These are phyloP conservation scores for Chloroclysta siterata DNA, from an alignment of 2,888 invertebrate genomes.

Conservation along the genomic window DNA sequence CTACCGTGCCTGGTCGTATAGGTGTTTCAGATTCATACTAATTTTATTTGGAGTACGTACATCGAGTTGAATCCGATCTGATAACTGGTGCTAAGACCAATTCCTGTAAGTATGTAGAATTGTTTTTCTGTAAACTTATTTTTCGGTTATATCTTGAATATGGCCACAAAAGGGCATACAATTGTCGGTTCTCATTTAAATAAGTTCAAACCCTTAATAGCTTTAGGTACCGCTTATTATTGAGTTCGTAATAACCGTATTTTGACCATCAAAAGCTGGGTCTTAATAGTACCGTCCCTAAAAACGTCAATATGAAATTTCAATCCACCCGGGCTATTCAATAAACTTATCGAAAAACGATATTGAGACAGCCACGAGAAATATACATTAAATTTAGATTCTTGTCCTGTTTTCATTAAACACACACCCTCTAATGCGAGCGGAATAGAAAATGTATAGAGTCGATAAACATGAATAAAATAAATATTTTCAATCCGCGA, in stretches of 20 bases:
- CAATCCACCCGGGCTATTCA: conserved; percentile 49
- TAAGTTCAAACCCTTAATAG: background rate
- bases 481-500: background rate
- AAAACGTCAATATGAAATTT: conserved; percentile 52
- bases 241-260: background rate
- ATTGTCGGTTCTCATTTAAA: no score
- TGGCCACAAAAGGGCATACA: no score
- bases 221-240: background rate
- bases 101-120: background rate
- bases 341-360: conserved; percentile 63
- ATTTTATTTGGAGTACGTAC: background rate
- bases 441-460: conserved; percentile 52
- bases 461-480: no score
- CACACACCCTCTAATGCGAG: conserved; percentile 57
- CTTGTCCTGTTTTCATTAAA: conserved; percentile 69
- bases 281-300: conserved; percentile 40
- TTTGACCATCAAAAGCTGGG: conserved; percentile 18
- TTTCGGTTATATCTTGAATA: no score
- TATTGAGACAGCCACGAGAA: conserved; percentile 57
- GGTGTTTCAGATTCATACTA: no score
- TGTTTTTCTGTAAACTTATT: no score
- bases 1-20: no score
- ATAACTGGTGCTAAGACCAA: background rate
- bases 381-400: conserved; percentile 68
- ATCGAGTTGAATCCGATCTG: background rate